Percentiles rank a stretch among this genome's conserved stretches.
Conservation (phyloP, 2,888 invertebrate genomes). For the Conops quadrifasciatus region DNA sequence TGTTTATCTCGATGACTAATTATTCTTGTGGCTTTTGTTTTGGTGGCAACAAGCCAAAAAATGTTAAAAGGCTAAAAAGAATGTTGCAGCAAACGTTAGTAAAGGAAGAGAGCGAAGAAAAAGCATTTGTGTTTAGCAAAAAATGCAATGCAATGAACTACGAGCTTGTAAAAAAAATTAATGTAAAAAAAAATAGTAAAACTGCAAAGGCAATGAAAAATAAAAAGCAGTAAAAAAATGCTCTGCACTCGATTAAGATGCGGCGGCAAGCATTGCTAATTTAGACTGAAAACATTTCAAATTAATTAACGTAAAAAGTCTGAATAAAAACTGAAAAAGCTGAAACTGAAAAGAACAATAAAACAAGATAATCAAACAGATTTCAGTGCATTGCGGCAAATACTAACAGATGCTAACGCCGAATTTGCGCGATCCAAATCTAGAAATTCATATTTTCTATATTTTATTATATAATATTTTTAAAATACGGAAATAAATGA, state of each 20-base stretch:
- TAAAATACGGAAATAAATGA: too few relatives aligned
- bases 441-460: too few relatives aligned
- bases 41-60: constrained; percentile 21
- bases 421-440: too few relatives aligned
- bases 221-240: not conserved
- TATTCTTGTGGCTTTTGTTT: not conserved
- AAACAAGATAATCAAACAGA: too few relatives aligned
- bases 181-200: too few relatives aligned
- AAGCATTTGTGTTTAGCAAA: not conserved
- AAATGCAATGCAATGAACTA: not conserved
- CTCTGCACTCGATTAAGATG: not conserved
- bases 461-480: too few relatives aligned
- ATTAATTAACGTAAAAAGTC: too few relatives aligned
- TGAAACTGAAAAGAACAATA: too few relatives aligned
- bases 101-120: not conserved
- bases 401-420: too few relatives aligned
- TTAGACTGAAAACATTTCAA: too few relatives aligned
- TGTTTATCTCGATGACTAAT: constrained; percentile 19
- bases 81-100: not conserved
- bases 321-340: too few relatives aligned
- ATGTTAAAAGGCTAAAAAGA: constrained; percentile 10
- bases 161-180: not conserved
- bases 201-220: not conserved
- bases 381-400: too few relatives aligned
- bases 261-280: not conserved